Evolutionary conservation across 2,888 invertebrate species (phyloP), one percentile per base, ranked within the genome.

Genomic region (Ecdyonurus torrentis): DNA sequence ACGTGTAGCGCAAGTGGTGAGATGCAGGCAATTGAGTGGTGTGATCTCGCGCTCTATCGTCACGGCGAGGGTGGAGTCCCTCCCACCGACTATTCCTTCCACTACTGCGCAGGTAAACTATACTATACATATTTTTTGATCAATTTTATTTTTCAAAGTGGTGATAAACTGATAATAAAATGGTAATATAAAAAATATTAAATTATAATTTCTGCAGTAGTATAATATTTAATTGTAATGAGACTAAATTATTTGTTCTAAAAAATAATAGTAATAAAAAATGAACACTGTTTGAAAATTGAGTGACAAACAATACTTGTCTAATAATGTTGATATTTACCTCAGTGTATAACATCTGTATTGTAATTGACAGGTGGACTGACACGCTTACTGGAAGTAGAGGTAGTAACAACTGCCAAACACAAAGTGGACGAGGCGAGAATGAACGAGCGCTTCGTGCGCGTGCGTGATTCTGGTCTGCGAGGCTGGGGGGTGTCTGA

Each of bases 401-500:
- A 77, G 67, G 79, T 81, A 0, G 68, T 76, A 7, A 79, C 82
- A 25, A 78, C 80, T 59, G 77, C 80, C 0, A 70, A 72, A 62
- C 80, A 84, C 70, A 83, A 77, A 69, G 79, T 84, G 37, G 84
- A 83, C 73, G 82, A 82, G 66, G 75, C 80, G 0, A 78, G 81
- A 68, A 73, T 84, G 62, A 77, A 81, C 63, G 84, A 85, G 69
- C 73, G 81, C 59, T 78, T 83, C 74, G 80, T 79, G 64, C 73
- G 73, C 7, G 82, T 80, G 64, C 75, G 77, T 59, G 78, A 85
- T 1, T 83, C 86, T 69, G 85, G 83, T 0, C 69, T 80, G 0
- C 78, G 77, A 65, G 86, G 85, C 0, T 81, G 81, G 74, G 85
- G 85, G 0, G 79, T 83, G 64, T 78, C 81, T 0, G 86, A 86